A percentile compares a stretch with the other conserved stretches of the same genome.
Evolutionary conservation across 2,888 invertebrate species (phyloP).

Genomic region (Orthosia gothica): DNA sequence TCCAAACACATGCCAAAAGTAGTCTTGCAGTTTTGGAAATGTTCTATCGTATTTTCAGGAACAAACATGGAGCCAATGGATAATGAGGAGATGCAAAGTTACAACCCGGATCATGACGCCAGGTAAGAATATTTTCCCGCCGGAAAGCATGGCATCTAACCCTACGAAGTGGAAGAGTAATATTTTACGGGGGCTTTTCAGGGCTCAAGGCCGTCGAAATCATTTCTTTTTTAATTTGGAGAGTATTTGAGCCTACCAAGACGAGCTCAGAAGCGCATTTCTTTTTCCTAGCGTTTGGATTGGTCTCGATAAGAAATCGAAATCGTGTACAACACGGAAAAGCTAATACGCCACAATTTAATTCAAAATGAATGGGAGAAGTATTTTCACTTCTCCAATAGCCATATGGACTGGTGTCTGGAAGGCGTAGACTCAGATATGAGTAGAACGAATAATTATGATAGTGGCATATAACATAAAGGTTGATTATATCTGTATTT

Average conservation of each 20-base stretch:
- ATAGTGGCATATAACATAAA: background rate
- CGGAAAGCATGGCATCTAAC: background rate
- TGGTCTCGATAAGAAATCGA: background rate
- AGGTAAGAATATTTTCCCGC: constrained; percentile 69
- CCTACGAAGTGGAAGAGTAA: background rate
- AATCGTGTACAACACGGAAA: background rate
- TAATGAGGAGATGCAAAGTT: constrained; percentile 68
- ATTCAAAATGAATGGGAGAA: background rate
- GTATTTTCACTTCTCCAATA: background rate
- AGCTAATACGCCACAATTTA: background rate
- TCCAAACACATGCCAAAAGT: background rate
- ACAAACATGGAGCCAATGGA: constrained; percentile 75
- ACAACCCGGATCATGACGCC: constrained; percentile 74
- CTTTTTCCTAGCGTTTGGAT: background rate
- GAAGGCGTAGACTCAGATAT: background rate
- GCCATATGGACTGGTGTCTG: background rate
- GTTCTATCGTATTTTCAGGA: constrained; percentile 70
- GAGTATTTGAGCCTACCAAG: no score
- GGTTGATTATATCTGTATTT: constrained; percentile 1
- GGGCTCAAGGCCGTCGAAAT: background rate
- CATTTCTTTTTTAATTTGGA: background rate
- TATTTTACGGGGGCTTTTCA: background rate
- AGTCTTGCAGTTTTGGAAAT: constrained; percentile 5
- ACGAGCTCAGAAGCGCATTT: background rate
- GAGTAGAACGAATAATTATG: background rate